Evolutionary conservation across 2,888 invertebrate genomes (phyloP), one percentile per base, ranked within the genome.

Genomic region (Scaptomyza cyrtandrae): DNA sequence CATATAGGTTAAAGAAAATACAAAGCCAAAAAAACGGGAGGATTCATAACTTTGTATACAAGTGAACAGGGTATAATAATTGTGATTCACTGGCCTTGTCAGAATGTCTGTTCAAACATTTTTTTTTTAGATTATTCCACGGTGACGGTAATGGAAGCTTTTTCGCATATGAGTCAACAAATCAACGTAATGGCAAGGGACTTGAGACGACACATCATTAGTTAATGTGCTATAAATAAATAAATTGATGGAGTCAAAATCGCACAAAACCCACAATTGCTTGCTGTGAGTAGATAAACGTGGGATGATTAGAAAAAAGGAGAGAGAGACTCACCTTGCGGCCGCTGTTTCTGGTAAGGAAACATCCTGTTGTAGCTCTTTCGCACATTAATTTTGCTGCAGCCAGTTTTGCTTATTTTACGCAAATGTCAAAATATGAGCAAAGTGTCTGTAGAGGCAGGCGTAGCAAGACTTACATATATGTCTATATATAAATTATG

Each of bases 281-380:
- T 41, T 49, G 13, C 35, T 52, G 35, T n/a, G 29, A 19, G 14
- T 1, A n/a, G 37, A 29, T 33, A 13, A 24, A 2, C 10, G 16
- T 16, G 11, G 16, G 10, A 16, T n/a, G 6, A 10, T 1, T 7
- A 7, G 43, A 14, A 16, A 2, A 13, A 14, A n/a, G 24, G 10
- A 7, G 52, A 0, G 11, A 14, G 27, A 9, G 13, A 90, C 91
- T 91, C 83, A 91, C 91, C 91, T 91, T 91, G 71, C 91, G 90
- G 79, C 84, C 88, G 82, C 90, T 88, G 89, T 86, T 91, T 88
- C 91, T 90, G 80, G 89, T 92, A 74, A 91, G 95, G 93, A 95
- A 95, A 93, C 95, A 95, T 91, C 95, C 95, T 90, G 94, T 94
- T 92, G 94, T 94, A 93, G 94, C 94, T 93, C 94, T 94, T 93